A percentile compares a stretch with the other conserved stretches of the same genome.
These are phyloP conservation scores for Microctenopoma steveboyesi DNA, from an alignment of 2,797 vertebrate species.

Conservation along the genomic window DNA sequence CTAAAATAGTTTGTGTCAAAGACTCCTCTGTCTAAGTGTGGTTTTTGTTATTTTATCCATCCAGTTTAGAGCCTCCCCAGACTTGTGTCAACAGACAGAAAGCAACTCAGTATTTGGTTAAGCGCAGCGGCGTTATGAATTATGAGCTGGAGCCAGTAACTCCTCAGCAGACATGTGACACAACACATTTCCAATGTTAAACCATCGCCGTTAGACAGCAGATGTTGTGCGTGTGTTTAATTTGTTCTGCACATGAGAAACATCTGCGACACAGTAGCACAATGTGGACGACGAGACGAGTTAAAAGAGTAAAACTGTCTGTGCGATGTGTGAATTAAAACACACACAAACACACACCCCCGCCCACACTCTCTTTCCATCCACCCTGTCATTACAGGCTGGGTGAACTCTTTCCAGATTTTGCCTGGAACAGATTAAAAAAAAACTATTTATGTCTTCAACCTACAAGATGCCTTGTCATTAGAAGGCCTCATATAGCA, in stretches of 20 bases:
- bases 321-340: slow-evolving; percentile 29
- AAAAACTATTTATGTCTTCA: slow-evolving; percentile 63
- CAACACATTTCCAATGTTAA: slow-evolving; percentile 22
- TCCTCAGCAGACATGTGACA: slow-evolving; percentile 17
- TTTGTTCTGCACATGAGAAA: slow-evolving; percentile 32
- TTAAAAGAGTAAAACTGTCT: slow-evolving; percentile 33
- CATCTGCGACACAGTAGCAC: slow-evolving; percentile 49
- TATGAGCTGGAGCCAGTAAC: slow-evolving; percentile 32
- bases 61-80: slow-evolving; percentile 8
- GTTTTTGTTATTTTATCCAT: slow-evolving; percentile 23
- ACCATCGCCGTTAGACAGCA: slow-evolving; percentile 14
- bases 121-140: slow-evolving; percentile 32
- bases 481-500: slow-evolving; percentile 64
- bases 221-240: slow-evolving; percentile 12
- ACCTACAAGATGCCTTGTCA: slow-evolving; percentile 68
- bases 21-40: slow-evolving; percentile 17
- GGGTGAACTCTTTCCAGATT: slow-evolving; percentile 48
- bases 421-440: slow-evolving; percentile 25
- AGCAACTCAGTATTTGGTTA: slow-evolving; percentile 20
- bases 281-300: slow-evolving; percentile 27
- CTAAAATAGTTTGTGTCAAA: slow-evolving; percentile 21
- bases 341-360: slow-evolving; percentile 16
- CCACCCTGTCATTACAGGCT: slow-evolving; percentile 68
- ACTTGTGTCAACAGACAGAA: slow-evolving; percentile 45
- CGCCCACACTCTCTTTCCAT: slow-evolving; percentile 29